Evolutionary conservation across 2,113 vertebrate genomes (phyloP), one percentile per base, ranked within the genome.

Genomic region (Labeo catla): DNA sequence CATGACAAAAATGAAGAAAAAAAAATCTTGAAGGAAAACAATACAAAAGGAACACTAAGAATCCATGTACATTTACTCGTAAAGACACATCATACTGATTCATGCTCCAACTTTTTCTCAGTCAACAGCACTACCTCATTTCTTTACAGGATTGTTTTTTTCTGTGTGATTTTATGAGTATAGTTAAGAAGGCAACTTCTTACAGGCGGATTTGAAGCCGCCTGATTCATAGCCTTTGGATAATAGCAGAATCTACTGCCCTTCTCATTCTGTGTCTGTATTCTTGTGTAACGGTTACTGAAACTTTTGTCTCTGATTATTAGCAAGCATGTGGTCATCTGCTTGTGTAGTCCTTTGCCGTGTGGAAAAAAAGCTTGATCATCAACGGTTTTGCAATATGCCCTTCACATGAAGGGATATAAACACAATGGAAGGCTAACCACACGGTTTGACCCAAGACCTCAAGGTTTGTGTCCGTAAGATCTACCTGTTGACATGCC

Each of bases 91-190:
- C 70, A 86, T 87, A 86, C 49, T 87, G 73, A 74, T 89, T 79
- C 79, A 77, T 76, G 89, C 76, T 88, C 81, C 87, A 88, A 84
- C 70, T 88, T 90, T 91, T 88, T 59, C 90, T 93, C 83, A 73
- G 50, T 87, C 88, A 90, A 91, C 90, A 90, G 87, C 93, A 91
- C 95, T 95, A 95, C 95, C 95, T 95, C 94, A 93, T 93, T 94
- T 93, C 81, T 91, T 93, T 92, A 92, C 91, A 92, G 90, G 88
- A 91, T 4, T 19, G 65, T 93, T 50, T 59, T 59, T 80, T 83
- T 83, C 21, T 16, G 23, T 86, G 49, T 90, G 87, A 87, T 90
- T 92, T 88, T 83, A 68, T 84, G 87, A 91, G 81, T 91, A 88
- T 88, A 66, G 86, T 88, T 89, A 86, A 77, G 89, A 87, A 89